Conservation (phyloP, 2,888 invertebrate species). For the Nowickia ferox region DNA sequence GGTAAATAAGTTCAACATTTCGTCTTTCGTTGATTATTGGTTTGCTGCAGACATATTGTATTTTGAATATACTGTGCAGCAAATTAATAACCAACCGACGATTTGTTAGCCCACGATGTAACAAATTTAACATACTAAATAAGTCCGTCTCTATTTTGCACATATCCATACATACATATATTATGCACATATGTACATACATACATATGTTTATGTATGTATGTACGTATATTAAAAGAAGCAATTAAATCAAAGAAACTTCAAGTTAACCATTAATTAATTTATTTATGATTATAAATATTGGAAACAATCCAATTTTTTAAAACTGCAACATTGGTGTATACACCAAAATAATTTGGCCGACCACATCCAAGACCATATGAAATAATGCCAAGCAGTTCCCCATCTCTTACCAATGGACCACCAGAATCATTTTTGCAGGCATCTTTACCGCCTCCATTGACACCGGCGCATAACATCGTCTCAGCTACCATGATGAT, state of each 20-base stretch:
- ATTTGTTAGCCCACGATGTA: no score
- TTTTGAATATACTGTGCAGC: no score
- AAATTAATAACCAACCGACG: no score
- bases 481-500: constrained; percentile 72
- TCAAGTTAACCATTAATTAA: background rate
- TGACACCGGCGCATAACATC: constrained; percentile 79
- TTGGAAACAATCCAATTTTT: constrained; percentile 54
- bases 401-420: constrained; percentile 76
- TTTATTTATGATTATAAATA: constrained; percentile 7
- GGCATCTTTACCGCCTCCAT: constrained; percentile 79
- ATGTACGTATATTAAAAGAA: background rate
- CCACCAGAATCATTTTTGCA: constrained; percentile 82
- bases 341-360: constrained; percentile 59
- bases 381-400: constrained; percentile 79
- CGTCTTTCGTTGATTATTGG: no score
- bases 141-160: no score
- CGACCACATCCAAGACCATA: constrained; percentile 79
- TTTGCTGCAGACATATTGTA: no score
- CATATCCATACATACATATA: no score
- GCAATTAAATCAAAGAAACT: background rate
- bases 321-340: constrained; percentile 55
- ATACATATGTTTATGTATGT: no score
- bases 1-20: no score
- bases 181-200: no score
- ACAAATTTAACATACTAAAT: no score